phyloP scores from a whole-genome alignment of 2,113 vertebrate genomes.

The Oryzias woworae region DNA sequence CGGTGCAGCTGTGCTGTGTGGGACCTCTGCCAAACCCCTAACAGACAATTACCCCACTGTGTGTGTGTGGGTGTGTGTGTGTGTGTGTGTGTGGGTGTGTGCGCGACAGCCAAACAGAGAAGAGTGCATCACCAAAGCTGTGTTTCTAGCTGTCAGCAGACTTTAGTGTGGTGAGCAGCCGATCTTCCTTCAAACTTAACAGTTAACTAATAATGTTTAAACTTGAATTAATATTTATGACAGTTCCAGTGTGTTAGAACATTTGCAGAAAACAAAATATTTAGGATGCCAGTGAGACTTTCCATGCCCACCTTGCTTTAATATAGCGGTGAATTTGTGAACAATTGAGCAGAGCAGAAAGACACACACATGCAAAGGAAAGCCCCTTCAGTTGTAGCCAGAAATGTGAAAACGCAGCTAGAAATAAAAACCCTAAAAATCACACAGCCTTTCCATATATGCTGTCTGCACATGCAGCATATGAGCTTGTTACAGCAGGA shows the following conservation, averaged over 20 bases:
- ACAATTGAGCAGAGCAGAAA: constrained; percentile 15
- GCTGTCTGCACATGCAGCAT: constrained; percentile 2
- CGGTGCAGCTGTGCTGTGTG: constrained; percentile 69
- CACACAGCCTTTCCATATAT: constrained; percentile 43
- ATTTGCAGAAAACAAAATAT: too few relatives aligned
- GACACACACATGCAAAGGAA: constrained; percentile 41
- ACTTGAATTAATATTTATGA: too few relatives aligned
- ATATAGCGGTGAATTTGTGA: constrained; percentile 28
- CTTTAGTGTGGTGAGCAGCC: constrained; percentile 64
- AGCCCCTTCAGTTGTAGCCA: constrained; percentile 51
- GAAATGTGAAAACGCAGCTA: constrained; percentile 20
- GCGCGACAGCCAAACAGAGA: constrained; percentile 31
- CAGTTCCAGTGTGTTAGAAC: too few relatives aligned
- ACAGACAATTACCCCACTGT: constrained; percentile 73
- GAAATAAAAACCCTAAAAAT: constrained; percentile 15
- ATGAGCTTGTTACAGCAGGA: constrained; percentile 1
- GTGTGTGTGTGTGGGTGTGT: constrained; percentile 21
- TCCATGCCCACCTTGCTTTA: constrained; percentile 46
- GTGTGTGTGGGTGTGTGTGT: constrained; percentile 32
- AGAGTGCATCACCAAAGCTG: constrained; percentile 53
- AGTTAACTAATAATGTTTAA: too few relatives aligned
- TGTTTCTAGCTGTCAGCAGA: constrained; percentile 68
- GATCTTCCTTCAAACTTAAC: not conserved
- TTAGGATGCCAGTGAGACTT: not conserved
- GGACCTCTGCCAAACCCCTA: constrained; percentile 67